Percentiles rank a stretch among this genome's conserved stretches.
Evolutionary conservation across 2,888 invertebrate species (phyloP).

Genomic region (Anagyrus pseudococci): DNA sequence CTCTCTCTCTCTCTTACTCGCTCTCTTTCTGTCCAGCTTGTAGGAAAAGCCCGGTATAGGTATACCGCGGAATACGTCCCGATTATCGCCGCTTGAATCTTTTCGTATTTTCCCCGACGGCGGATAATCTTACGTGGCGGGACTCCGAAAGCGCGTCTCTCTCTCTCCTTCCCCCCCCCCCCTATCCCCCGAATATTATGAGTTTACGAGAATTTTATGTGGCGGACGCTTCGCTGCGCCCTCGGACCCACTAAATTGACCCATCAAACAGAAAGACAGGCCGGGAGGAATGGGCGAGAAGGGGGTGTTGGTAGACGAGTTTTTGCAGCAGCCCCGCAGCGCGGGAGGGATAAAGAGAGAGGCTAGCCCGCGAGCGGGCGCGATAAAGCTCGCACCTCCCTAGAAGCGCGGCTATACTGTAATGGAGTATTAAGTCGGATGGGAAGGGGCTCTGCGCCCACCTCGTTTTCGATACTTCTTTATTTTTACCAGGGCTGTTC

Average conservation of each 20-base stretch:
- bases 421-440: no score
- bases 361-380: neutral
- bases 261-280: neutral
- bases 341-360: conserved; percentile 20
- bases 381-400: no score
- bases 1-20: no score
- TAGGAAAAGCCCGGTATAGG: no score
- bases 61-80: no score
- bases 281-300: neutral
- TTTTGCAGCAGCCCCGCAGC: neutral
- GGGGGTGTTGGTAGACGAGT: neutral
- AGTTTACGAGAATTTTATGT: conserved; percentile 37
- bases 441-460: no score
- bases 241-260: conserved; percentile 25
- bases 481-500: no score
- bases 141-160: neutral
- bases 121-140: no score
- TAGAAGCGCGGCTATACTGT: no score
- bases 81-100: conserved; percentile 27
- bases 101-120: conserved; percentile 22
- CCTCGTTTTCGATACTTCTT: no score
- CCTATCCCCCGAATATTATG: conserved; percentile 23
- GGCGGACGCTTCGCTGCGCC: no score
- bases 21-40: no score
- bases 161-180: neutral